These are phyloP conservation scores for Agrochola circellaris DNA, from an alignment of 2,888 invertebrate genomes.

Conservation along the genomic window DNA sequence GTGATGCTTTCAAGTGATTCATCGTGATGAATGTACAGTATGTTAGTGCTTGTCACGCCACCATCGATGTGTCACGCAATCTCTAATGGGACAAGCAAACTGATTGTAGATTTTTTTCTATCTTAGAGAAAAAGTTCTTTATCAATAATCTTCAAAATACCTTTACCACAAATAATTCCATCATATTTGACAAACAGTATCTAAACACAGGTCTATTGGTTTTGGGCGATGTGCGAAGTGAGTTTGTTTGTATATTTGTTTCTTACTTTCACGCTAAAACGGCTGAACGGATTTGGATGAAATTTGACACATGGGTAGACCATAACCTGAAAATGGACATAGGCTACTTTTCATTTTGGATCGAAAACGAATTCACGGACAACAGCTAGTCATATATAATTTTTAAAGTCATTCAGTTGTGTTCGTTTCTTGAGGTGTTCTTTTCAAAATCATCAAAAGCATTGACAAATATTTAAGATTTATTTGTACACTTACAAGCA, in stretches of 20 bases:
- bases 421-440: background rate
- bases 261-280: too few species aligned
- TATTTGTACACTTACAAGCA: background rate
- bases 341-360: too few species aligned
- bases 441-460: background rate
- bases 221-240: too few species aligned
- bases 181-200: background rate
- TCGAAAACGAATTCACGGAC: too few species aligned
- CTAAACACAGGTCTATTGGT: background rate
- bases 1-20: conserved; percentile 40
- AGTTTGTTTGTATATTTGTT: too few species aligned
- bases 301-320: too few species aligned
- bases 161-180: background rate
- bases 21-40: conserved; percentile 25
- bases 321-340: too few species aligned
- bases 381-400: background rate
- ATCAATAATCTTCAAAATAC: background rate
- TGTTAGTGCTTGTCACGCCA: conserved; percentile 17
- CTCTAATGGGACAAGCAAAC: conserved; percentile 26
- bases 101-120: background rate
- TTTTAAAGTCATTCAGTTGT: background rate
- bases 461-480: background rate
- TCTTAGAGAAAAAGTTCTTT: background rate
- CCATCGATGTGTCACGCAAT: conserved; percentile 32
- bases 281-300: too few species aligned